Conservation (phyloP, 1,140 invertebrate species). For the Nymphalis io region DNA sequence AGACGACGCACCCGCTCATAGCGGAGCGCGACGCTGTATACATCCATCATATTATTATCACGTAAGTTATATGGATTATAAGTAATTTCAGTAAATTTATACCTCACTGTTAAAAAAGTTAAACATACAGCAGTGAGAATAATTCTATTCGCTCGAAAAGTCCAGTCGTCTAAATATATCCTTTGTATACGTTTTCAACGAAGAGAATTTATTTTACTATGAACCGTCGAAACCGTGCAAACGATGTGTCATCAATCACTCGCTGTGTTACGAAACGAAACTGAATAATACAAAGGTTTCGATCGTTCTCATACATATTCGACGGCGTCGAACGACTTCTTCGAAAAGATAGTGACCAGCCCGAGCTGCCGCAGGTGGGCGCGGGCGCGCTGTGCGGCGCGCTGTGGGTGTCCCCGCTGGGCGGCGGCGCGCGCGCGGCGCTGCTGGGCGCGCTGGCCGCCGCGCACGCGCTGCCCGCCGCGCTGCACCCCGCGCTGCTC, state of each 20-base stretch:
- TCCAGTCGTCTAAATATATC: constrained; percentile 6
- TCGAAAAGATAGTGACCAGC: no score
- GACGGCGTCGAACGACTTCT: no score
- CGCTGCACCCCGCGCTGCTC: constrained; percentile 56
- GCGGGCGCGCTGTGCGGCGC: constrained; percentile 62
- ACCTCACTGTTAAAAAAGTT: not conserved
- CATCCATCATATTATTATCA: constrained; percentile 76
- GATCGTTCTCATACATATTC: not conserved
- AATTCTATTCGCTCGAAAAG: not conserved
- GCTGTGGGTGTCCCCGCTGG: constrained; percentile 62
- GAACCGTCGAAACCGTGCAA: not conserved
- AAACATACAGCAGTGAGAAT: constrained; percentile 6
- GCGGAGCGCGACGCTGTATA: constrained; percentile 61
- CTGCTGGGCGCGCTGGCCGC: constrained; percentile 53
- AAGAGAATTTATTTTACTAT: constrained; percentile 5
- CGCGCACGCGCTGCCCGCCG: constrained; percentile 54
- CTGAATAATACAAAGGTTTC: not conserved
- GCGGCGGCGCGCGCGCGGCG: constrained; percentile 45
- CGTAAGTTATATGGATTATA: constrained; percentile 46
- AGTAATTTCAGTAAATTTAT: not conserved
- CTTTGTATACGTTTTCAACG: not conserved
- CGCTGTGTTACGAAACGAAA: not conserved
- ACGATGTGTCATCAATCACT: not conserved
- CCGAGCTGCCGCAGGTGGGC: constrained; percentile 47
- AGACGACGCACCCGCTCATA: constrained; percentile 53